Evolutionary conservation across 2,113 vertebrate species (phyloP), one percentile per base, ranked within the genome.

Genomic region (Thamnaconus septentrionalis): DNA sequence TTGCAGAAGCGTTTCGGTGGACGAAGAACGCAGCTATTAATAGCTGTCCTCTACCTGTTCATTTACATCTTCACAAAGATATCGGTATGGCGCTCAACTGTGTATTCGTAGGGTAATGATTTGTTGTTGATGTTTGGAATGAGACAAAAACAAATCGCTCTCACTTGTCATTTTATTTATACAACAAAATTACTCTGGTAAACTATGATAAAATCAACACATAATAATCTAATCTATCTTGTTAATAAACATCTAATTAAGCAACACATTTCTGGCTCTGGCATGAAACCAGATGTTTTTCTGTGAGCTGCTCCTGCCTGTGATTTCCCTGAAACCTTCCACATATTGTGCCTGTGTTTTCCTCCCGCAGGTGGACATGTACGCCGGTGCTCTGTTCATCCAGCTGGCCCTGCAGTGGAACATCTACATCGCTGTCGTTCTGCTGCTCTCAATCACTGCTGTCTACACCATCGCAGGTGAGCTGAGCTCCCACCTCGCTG

Each of bases 51-150:
- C 76, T 98, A 94, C 72, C 79, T 99, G 82, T 96, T 98, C 52
- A 98, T 98, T 88, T 99, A 99, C 62, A 96, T 98, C 85, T 99
- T 99, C 89, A 98, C 97, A 76, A 99, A 98, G 87, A 99, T 98
- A 90, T 99, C 97, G 53, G 97, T 98, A 86, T 88, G 8, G 5
- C 45, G 58, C 47, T 43, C 0, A 7, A 43, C 6, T 18, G 3
- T 49, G 9, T 3, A 49, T 31, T 31, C 18, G 18, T 31, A 31
- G 1, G 18, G 18, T 31, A 31, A 31, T 31, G 18, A 31, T 31
- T 31, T 31, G 18, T 31, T 31, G 18, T 31, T 31, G 18, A 31
- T 31, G 18, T 31, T 31, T 31, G 18, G 18, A 31, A 31, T 31
- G 18, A 31, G 18, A 31, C 18, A 31, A 31, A 31, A 31, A 31